These are phyloP conservation scores for Aspidoscelis tigris DNA, from an alignment of 2,113 vertebrate species.

Conservation along the genomic window DNA sequence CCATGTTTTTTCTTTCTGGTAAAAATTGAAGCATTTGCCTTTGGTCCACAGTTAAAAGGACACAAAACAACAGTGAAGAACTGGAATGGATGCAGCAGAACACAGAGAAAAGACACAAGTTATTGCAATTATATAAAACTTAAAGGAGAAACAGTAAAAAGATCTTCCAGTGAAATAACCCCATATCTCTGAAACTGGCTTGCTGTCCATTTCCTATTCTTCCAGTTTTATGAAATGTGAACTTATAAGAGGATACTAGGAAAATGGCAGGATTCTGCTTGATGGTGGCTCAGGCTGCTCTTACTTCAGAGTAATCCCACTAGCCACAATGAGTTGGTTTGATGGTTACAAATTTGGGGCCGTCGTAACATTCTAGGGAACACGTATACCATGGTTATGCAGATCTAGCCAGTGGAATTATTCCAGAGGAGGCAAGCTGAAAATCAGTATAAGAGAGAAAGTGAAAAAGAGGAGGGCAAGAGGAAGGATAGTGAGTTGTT, in stretches of 20 bases:
- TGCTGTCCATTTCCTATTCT: slow-evolving; percentile 66
- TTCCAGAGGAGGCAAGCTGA: not conserved
- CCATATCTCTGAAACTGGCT: slow-evolving; percentile 64
- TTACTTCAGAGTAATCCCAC: slow-evolving; percentile 19
- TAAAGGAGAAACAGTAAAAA: slow-evolving; percentile 60
- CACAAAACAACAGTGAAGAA: slow-evolving; percentile 74
- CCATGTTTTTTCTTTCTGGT: slow-evolving; percentile 15
- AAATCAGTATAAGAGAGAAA: slow-evolving; percentile 55
- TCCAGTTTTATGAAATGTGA: slow-evolving; percentile 74
- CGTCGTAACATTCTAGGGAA: slow-evolving; percentile 14
- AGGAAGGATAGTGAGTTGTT: slow-evolving; percentile 73
- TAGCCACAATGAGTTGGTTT: slow-evolving; percentile 3
- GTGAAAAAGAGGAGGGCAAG: slow-evolving; percentile 52
- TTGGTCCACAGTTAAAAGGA: slow-evolving; percentile 83
- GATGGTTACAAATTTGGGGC: not conserved
- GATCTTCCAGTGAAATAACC: slow-evolving; percentile 72
- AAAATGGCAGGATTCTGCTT: not conserved
- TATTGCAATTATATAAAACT: slow-evolving; percentile 83
- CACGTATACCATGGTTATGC: not conserved
- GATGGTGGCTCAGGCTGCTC: slow-evolving; percentile 48
- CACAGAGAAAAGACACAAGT: slow-evolving; percentile 75
- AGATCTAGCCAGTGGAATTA: not conserved
- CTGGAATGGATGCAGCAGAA: slow-evolving; percentile 73
- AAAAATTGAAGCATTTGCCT: slow-evolving; percentile 77
- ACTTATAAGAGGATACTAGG: slow-evolving; percentile 68